Percentiles rank a stretch among this genome's conserved stretches.
These are phyloP conservation scores for Athalia circularis DNA, from an alignment of 2,888 invertebrate species.

Conservation along the genomic window DNA sequence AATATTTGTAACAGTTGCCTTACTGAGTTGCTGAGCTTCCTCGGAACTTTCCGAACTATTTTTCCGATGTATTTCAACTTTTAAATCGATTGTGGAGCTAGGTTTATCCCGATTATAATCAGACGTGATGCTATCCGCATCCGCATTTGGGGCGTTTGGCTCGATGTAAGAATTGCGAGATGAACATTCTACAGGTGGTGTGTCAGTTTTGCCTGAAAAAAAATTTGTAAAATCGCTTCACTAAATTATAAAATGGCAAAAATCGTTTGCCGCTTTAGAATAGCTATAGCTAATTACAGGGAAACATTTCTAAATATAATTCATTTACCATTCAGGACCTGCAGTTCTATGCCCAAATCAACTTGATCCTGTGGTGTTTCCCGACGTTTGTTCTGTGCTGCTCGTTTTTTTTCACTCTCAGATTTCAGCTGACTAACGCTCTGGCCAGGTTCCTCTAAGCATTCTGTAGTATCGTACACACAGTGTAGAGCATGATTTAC, in stretches of 20 bases:
- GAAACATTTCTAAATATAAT: conserved; percentile 11
- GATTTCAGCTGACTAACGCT: conserved; percentile 76
- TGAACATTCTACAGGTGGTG: conserved; percentile 77
- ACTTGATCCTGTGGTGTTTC: conserved; percentile 73
- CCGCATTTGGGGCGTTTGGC: conserved; percentile 71
- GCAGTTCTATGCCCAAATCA: conserved; percentile 70
- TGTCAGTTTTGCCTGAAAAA: conserved; percentile 68
- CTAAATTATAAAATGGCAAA: not conserved
- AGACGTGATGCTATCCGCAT: conserved; percentile 72
- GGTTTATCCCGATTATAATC: conserved; percentile 71
- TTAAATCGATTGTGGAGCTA: conserved; percentile 81
- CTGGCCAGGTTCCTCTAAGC: conserved; percentile 79
- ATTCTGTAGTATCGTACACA: conserved; percentile 96
- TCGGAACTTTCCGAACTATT: conserved; percentile 93
- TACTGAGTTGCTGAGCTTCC: conserved; percentile 76
- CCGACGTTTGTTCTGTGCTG: conserved; percentile 65
- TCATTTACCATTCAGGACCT: conserved; percentile 68
- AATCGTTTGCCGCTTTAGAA: not conserved
- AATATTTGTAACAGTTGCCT: conserved; percentile 63
- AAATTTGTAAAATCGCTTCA: not conserved
- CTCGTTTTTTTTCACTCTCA: conserved; percentile 74
- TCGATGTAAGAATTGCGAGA: conserved; percentile 76
- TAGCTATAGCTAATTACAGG: too few relatives aligned
- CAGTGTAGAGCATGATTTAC: conserved; percentile 93
- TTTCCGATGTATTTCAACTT: conserved; percentile 94